Percentiles rank a stretch among this genome's conserved stretches.
These are phyloP conservation scores for Mus caroli DNA, from an alignment of 2,797 vertebrate species.

Conservation along the genomic window DNA sequence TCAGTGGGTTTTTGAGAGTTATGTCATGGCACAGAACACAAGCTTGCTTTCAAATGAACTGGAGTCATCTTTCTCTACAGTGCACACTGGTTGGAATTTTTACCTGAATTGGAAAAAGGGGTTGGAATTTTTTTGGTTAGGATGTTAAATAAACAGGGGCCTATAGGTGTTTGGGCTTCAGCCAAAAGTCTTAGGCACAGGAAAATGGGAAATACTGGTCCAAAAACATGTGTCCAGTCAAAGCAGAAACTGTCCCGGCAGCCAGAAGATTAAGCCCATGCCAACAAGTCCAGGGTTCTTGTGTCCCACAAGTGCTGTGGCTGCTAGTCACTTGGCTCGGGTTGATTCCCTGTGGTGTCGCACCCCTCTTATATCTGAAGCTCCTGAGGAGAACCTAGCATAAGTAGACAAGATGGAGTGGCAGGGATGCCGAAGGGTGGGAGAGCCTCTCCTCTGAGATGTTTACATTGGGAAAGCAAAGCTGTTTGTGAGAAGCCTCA, in stretches of 20 bases:
- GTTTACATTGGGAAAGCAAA: neutral
- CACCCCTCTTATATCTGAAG: neutral
- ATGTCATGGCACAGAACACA: neutral
- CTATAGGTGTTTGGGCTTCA: neutral
- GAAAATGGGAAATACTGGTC: neutral
- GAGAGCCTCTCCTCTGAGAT: neutral
- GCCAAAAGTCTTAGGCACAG: neutral
- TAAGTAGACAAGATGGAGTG: neutral
- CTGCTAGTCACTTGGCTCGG: neutral
- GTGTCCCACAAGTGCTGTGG: neutral
- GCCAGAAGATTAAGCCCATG: neutral
- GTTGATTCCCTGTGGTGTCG: accelerated
- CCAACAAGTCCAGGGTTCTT: neutral
- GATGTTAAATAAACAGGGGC: constrained; percentile 30
- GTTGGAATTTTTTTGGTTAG: neutral
- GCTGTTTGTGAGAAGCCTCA: neutral
- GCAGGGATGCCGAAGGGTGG: accelerated
- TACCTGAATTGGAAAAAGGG: neutral
- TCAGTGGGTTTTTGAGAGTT: neutral
- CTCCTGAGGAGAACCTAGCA: neutral
- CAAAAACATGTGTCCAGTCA: neutral
- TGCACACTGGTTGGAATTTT: neutral
- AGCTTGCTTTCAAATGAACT: neutral
- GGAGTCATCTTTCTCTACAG: neutral
- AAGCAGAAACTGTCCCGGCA: neutral